phyloP scores from a whole-genome alignment of 2,113 vertebrate species.

The Solea senegalensis region DNA sequence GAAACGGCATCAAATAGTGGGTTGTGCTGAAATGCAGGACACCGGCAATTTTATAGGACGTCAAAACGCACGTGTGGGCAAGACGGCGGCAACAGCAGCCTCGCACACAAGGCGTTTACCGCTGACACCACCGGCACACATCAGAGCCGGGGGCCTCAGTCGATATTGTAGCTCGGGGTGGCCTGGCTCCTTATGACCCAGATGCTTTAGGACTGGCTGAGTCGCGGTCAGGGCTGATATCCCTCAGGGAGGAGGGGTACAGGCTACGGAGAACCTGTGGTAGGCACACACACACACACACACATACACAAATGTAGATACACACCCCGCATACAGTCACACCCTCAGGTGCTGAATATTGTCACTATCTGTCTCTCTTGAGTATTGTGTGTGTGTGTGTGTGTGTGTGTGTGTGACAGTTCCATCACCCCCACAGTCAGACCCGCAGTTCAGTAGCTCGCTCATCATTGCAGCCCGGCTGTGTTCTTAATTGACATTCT shows the following conservation, averaged over 20 bases:
- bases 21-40: constrained; percentile 91
- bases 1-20: constrained; percentile 91
- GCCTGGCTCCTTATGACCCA: constrained; percentile 60
- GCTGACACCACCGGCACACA: constrained; percentile 13
- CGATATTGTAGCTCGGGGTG: constrained; percentile 43
- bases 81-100: constrained; percentile 87
- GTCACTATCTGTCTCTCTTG: constrained; percentile 64
- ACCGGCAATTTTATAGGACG: constrained; percentile 93
- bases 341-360: constrained; percentile 66
- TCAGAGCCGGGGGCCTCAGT: constrained; percentile 9
- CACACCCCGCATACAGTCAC: constrained; percentile 46
- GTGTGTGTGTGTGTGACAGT: constrained; percentile 54
- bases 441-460: constrained; percentile 48
- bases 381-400: constrained; percentile 35
- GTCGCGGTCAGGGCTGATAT: constrained; percentile 60
- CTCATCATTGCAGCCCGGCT: constrained; percentile 67
- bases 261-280: constrained; percentile 33
- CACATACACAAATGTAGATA: constrained; percentile 43
- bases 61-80: constrained; percentile 86
- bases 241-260: constrained; percentile 52
- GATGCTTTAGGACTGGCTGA: constrained; percentile 67
- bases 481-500: constrained; percentile 85
- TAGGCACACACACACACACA: constrained; percentile 47
- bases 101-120: constrained; percentile 83
- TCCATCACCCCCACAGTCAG: constrained; percentile 61